phyloP scores from a whole-genome alignment of 2,113 vertebrate genomes.

The Neoarius graeffei region DNA sequence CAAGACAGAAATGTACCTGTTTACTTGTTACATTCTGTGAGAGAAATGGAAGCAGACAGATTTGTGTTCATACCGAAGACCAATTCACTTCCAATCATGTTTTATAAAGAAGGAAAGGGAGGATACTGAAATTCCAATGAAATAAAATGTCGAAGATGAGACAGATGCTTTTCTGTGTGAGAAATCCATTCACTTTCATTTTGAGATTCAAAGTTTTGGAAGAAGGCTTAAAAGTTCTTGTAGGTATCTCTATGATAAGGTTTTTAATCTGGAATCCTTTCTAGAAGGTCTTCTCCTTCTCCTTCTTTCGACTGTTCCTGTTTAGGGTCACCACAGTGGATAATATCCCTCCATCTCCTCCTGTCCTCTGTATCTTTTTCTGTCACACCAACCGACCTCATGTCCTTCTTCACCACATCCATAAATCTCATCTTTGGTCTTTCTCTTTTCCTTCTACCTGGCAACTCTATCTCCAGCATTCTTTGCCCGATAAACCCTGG shows the following conservation, averaged over 20 bases:
- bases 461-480: too few relatives aligned
- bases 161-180: neutral
- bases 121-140: neutral
- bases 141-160: neutral
- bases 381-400: too few relatives aligned
- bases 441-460: too few relatives aligned
- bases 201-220: neutral
- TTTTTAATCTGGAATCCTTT: neutral
- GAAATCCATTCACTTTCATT: neutral
- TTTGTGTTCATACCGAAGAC: constrained; percentile 2
- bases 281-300: too few relatives aligned
- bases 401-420: too few relatives aligned
- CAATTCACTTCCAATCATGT: constrained; percentile 4
- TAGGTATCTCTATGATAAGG: neutral
- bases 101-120: neutral
- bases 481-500: too few relatives aligned
- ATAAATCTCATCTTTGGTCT: too few relatives aligned
- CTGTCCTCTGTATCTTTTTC: too few relatives aligned
- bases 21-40: constrained; percentile 39
- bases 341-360: too few relatives aligned
- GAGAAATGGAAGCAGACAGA: constrained; percentile 35
- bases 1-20: constrained; percentile 35
- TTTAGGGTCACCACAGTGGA: too few relatives aligned
- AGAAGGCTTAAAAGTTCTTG: neutral
- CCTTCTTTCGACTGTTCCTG: too few relatives aligned